Evolutionary conservation across 2,113 vertebrate species (phyloP).

Genomic region (Bos taurus): DNA sequence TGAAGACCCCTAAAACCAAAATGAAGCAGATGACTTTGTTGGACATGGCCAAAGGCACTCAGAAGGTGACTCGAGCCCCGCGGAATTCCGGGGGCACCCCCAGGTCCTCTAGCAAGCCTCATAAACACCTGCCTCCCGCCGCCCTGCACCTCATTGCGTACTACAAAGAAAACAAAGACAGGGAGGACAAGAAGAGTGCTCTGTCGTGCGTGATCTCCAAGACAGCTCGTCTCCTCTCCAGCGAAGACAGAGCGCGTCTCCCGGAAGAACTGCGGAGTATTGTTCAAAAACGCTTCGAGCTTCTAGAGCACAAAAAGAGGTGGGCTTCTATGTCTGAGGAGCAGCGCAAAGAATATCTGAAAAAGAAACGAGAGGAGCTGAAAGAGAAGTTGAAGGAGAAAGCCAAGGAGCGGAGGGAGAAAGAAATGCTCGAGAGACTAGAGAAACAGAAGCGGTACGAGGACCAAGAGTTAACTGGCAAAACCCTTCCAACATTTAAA

Average conservation of each 20-base stretch:
- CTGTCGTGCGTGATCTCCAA: constrained; percentile 93
- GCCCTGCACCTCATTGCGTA: constrained; percentile 95
- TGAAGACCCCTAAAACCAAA: constrained; percentile 89
- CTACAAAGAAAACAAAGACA: constrained; percentile 94
- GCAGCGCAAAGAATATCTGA: constrained; percentile 89
- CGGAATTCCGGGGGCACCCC: constrained; percentile 82
- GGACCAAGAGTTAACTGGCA: constrained; percentile 92
- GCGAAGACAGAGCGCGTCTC: constrained; percentile 90
- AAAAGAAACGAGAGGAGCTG: constrained; percentile 90
- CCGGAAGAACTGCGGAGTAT: constrained; percentile 90
- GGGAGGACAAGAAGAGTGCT: constrained; percentile 92
- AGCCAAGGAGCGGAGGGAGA: constrained; percentile 91
- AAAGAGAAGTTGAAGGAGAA: constrained; percentile 91
- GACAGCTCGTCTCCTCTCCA: constrained; percentile 90
- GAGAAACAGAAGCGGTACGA: constrained; percentile 93
- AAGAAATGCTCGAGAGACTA: constrained; percentile 89
- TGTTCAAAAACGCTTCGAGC: constrained; percentile 94
- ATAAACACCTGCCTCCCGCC: constrained; percentile 92
- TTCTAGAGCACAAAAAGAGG: constrained; percentile 90
- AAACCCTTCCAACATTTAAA: constrained; percentile 86
- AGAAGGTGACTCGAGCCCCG: constrained; percentile 83
- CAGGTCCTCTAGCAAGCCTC: constrained; percentile 85
- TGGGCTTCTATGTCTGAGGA: constrained; percentile 96
- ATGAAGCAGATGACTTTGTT: constrained; percentile 98
- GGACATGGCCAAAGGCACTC: constrained; percentile 91